Percentiles rank a stretch among this genome's conserved stretches.
Conservation (phyloP, 2,113 vertebrate species). For the Dolichallabes microphthalmus region DNA sequence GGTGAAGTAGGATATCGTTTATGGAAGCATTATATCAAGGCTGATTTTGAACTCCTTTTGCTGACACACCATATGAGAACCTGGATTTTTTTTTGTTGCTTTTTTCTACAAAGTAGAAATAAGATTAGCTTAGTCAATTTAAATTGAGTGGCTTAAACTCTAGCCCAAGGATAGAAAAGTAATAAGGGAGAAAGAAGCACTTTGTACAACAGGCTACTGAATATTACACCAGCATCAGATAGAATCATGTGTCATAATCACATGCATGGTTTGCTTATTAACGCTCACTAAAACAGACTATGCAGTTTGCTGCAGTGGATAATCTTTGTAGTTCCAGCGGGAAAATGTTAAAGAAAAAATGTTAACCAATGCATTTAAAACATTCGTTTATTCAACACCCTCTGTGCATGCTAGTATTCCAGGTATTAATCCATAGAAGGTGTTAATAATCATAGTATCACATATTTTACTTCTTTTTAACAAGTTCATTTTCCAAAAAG, state of each 20-base stretch:
- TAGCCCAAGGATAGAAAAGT: conserved; percentile 45
- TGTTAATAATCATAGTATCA: background rate
- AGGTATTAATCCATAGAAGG: background rate
- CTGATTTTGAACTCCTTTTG: background rate
- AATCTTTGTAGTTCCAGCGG: background rate
- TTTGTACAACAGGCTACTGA: conserved; percentile 12
- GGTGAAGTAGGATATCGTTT: conserved; percentile 20
- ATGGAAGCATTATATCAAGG: background rate
- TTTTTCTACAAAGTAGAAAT: background rate
- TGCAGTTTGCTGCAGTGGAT: background rate
- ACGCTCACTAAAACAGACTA: background rate
- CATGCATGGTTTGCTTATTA: background rate
- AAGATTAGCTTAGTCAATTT: conserved; percentile 42
- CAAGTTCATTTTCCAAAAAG: too few relatives aligned
- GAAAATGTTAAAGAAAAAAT: background rate
- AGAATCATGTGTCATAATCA: conserved; percentile 11
- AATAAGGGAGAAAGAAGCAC: conserved; percentile 41
- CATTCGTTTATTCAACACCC: background rate
- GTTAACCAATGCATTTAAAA: background rate
- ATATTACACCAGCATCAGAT: conserved; percentile 35
- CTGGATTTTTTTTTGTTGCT: background rate
- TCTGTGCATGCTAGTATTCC: background rate
- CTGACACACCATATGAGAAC: conserved; percentile 23
- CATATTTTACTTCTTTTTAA: too few relatives aligned
- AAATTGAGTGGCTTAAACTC: conserved; percentile 1